Conservation (phyloP, 2,797 vertebrate species). For the Sus cebifrons region DNA sequence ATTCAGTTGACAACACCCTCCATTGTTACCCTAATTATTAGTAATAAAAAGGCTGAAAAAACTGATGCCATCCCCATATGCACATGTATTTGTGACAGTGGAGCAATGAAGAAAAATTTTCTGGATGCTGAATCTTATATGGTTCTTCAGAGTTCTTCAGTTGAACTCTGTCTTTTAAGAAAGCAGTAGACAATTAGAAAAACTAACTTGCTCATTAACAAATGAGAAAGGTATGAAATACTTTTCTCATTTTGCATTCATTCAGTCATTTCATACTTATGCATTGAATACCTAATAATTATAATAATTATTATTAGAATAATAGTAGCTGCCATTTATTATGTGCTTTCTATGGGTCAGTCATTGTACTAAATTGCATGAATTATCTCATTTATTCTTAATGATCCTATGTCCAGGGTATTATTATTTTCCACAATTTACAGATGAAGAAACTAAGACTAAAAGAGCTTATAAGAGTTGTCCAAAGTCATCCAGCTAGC, state of each 20-base stretch:
- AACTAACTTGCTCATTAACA: conserved; percentile 43
- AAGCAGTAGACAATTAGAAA: neutral
- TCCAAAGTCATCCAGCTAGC: neutral
- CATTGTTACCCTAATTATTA: conserved; percentile 17
- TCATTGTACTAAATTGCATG: conserved; percentile 26
- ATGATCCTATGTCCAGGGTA: conserved; percentile 45
- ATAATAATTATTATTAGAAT: conserved; percentile 27
- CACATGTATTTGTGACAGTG: neutral
- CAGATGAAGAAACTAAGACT: neutral
- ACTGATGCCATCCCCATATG: neutral
- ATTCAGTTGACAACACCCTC: neutral
- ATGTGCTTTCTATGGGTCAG: conserved; percentile 13
- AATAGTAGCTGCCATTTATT: conserved; percentile 44
- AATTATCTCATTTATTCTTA: conserved; percentile 57
- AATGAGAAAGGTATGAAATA: neutral
- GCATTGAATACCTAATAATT: conserved; percentile 16
- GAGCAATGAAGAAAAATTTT: neutral
- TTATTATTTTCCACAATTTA: conserved; percentile 45
- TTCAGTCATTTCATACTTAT: conserved; percentile 28
- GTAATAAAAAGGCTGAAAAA: neutral
- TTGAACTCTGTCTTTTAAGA: neutral
- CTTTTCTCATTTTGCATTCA: conserved; percentile 54
- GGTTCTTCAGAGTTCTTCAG: neutral
- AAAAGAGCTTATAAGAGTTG: neutral
- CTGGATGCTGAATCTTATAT: neutral